phyloP scores from a whole-genome alignment of 2,797 vertebrate species.

The Acipenser oxyrinchus region DNA sequence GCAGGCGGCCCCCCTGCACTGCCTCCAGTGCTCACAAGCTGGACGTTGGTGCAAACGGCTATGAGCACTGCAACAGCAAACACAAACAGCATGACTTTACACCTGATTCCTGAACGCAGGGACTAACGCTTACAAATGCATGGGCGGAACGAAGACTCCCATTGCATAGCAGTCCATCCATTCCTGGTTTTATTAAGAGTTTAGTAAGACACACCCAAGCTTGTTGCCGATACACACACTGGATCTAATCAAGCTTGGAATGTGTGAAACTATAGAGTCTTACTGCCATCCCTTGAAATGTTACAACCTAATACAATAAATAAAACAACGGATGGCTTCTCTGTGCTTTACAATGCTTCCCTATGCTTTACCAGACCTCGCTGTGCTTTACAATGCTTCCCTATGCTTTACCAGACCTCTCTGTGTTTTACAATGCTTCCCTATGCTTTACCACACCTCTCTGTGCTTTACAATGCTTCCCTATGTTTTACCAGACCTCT shows the following conservation, averaged over 20 bases:
- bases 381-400: too few species aligned
- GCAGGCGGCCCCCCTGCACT: conserved; percentile 17
- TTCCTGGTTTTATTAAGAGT: too few species aligned
- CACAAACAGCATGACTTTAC: not conserved
- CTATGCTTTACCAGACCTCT: too few species aligned
- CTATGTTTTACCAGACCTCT: too few species aligned
- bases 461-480: too few species aligned
- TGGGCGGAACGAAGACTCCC: not conserved
- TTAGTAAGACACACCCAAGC: too few species aligned
- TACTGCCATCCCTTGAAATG: too few species aligned
- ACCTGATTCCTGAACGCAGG: not conserved
- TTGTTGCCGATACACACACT: not conserved
- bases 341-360: too few species aligned
- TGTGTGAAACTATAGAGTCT: not conserved
- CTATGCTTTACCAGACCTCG: too few species aligned
- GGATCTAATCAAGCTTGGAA: not conserved
- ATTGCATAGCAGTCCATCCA: not conserved
- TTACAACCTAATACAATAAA: too few species aligned
- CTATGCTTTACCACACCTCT: too few species aligned
- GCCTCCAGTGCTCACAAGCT: conserved; percentile 28
- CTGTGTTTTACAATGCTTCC: too few species aligned
- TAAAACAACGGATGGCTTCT: not conserved
- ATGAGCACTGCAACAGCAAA: conserved; percentile 42
- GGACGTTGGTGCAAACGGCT: conserved; percentile 49
- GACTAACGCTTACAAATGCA: not conserved